Conservation (phyloP, 2,888 invertebrate genomes). For the Anagyrus pseudococci region DNA sequence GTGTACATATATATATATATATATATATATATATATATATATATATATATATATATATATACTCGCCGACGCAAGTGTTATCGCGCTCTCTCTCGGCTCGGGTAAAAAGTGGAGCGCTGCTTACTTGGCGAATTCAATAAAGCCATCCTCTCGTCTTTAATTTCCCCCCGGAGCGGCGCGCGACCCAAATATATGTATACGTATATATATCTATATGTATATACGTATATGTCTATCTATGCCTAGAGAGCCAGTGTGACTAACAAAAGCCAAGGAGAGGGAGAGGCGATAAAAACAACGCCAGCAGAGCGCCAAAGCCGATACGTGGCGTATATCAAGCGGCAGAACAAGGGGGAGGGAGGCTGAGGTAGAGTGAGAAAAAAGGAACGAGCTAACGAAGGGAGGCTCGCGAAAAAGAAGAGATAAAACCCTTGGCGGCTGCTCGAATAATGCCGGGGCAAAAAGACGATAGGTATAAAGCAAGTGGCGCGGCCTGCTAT, state of each 20-base stretch:
- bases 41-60: too few relatives aligned
- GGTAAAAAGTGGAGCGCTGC: constrained; percentile 37
- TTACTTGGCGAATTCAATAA: constrained; percentile 27
- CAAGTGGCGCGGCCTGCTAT: not conserved
- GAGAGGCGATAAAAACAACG: constrained; percentile 6
- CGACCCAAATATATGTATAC: not conserved
- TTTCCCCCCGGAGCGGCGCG: not conserved
- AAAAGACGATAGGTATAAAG: not conserved
- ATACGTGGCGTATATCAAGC: too few relatives aligned
- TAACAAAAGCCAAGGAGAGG: not conserved
- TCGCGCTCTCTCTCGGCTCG: constrained; percentile 5
- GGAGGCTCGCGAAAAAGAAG: not conserved
- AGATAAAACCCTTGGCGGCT: not conserved
- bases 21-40: too few relatives aligned
- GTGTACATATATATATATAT: too few relatives aligned
- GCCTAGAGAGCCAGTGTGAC: too few relatives aligned
- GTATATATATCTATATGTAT: not conserved
- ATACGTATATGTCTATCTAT: not conserved
- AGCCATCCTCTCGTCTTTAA: constrained; percentile 1
- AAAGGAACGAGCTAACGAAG: constrained; percentile 42
- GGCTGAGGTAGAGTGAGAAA: not conserved
- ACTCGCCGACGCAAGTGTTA: not conserved
- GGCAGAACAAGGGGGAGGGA: not conserved
- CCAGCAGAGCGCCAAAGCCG: not conserved
- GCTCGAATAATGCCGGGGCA: not conserved